phyloP scores from a whole-genome alignment of 2,888 invertebrate genomes.

The Ennomos fuscantarius region DNA sequence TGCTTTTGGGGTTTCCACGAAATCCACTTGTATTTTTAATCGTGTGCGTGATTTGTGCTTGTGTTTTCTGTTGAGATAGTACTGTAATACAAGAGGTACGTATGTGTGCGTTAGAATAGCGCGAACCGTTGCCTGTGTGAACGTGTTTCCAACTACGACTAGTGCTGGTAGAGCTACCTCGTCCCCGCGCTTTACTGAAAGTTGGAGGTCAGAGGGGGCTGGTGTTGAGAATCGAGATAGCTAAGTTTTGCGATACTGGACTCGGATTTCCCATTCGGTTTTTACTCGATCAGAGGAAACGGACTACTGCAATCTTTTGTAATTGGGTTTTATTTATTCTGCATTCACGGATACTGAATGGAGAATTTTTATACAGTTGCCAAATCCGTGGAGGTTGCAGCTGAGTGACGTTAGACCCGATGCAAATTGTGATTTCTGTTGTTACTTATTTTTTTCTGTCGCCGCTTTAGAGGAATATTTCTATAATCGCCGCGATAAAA shows the following conservation, averaged over 20 bases:
- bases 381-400: slow-evolving; percentile 23
- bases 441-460: slow-evolving; percentile 1
- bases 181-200: slow-evolving; percentile 37
- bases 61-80: slow-evolving; percentile 46
- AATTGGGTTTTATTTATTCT: slow-evolving; percentile 44
- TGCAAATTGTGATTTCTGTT: slow-evolving; percentile 12
- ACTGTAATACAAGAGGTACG: slow-evolving; percentile 40
- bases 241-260: slow-evolving; percentile 36
- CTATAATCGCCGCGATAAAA: too few relatives aligned
- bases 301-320: slow-evolving; percentile 42
- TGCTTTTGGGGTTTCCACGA: slow-evolving; percentile 69
- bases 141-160: slow-evolving; percentile 54
- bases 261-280: slow-evolving; percentile 58
- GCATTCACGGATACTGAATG: slow-evolving; percentile 37
- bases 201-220: slow-evolving; percentile 44
- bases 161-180: slow-evolving; percentile 43
- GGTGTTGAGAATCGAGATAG: slow-evolving; percentile 1
- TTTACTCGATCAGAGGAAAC: slow-evolving; percentile 61
- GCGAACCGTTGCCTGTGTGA: slow-evolving; percentile 53
- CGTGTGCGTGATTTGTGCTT: slow-evolving; percentile 48
- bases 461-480: too few relatives aligned
- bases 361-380: slow-evolving; percentile 27
- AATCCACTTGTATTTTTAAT: slow-evolving; percentile 52
- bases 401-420: slow-evolving; percentile 34
- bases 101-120: slow-evolving; percentile 52